Evolutionary conservation across 2,113 vertebrate species (phyloP), one percentile per base, ranked within the genome.

Genomic region (Percopsis transmontana): DNA sequence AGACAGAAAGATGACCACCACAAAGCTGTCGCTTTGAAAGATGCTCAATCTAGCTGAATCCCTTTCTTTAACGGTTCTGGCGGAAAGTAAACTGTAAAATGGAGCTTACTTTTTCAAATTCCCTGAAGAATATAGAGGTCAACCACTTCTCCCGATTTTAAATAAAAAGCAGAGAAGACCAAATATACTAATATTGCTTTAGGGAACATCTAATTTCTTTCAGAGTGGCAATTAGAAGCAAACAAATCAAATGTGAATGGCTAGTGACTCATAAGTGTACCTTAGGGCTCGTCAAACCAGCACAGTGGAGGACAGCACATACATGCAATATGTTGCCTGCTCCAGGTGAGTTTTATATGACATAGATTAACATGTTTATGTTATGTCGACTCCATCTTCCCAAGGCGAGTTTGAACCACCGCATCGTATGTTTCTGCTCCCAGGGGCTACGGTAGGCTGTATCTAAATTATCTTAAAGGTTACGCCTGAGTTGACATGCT

Each of bases 11-110:
- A 87, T 79, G 71, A 68, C 79, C 84, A 63, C 68, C 81, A 77
- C 86, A 88, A 85, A 87, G 45, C 86, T 82, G 83, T 84, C 86
- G 63, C 42, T 80, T 70, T 84, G 77, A 86, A 85, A 80, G 77
- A 85, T 84, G 80, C 73, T 85, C 66, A 70, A 69, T 82, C 48
- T 18, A n/a, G 15, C 48, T 50, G 3, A n/a, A 15, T 50, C 14
- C 18, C 48, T 50, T 9, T 50, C 48, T 50, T 9, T 50, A 6
- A 48, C 2, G 7, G 6, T 18, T 18, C 47, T 48, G 18, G 12
- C 14, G 5, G 15, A 18, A 15, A n/a, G 6, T 48, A 48, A 48
- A 15, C 47, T 48, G n/a, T 20, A n/a, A 51, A 19, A 10, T 12
- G 2, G 2, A n/a, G 8, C 48, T 23, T 5, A 53, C 13, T 10